Evolutionary conservation across 2,888 invertebrate genomes (phyloP), one percentile per base, ranked within the genome.

Genomic region (Coelopa pilipes): DNA sequence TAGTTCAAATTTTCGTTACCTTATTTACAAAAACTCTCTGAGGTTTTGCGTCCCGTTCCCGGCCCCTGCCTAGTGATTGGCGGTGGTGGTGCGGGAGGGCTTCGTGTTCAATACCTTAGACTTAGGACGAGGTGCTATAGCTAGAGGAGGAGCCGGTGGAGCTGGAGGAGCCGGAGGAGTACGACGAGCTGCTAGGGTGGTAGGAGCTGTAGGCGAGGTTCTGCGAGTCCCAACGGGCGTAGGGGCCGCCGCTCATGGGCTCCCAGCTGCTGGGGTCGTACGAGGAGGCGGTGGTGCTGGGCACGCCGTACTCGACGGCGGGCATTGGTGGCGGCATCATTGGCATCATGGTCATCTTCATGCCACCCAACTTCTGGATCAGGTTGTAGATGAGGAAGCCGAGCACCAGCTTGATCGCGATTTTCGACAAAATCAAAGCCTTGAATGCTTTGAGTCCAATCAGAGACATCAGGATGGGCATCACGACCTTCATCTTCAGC

Each of bases 361-460:
- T 93, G 82, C 91, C 93, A 88, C 94, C 94, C 87, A 92, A 90
- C 89, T 95, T 95, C 87, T 93, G 93, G 76, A 93, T 87, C 82
- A 95, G 88, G 84, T 94, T 94, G 87, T 93, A 92, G 79, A 93
- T 91, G 68, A 95, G 89, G 89, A 96, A 95, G 75, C 94, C 95
- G 69, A 94, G 89, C 65, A 95, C 95, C 76, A 95, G 89, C 50
- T 93, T 90, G 83, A 96, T 92, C 76, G 95, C 94, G 80, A 95
- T 89, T 87, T 96, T 96, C 84, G 95, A 95, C 81, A 95, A 90
- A 76, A 96, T 91, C 77, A 95, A 89, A 76, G 96, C 96, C 87
- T 95, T 95, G 81, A 93, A 89, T 34, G 96, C 93, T 88, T 95
- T 95, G 80, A 95, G 88, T 78, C 94, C 93, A 84, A 95, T 92